These are phyloP conservation scores for Cardiocondyla obscurior DNA, from an alignment of 1,140 invertebrate species.

Conservation along the genomic window DNA sequence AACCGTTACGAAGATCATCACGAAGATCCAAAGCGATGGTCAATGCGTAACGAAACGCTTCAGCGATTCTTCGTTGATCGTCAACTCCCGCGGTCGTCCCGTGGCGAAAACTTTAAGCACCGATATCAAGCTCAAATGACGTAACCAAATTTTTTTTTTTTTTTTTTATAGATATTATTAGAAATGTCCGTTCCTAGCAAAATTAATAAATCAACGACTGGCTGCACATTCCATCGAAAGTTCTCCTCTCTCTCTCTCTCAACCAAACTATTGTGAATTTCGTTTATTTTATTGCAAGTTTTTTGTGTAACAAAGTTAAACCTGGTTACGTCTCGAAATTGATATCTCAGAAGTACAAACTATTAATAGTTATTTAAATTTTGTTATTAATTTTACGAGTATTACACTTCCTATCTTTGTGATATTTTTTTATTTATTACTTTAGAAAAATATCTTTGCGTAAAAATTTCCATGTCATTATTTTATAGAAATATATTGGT, in stretches of 20 bases:
- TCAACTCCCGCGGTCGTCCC: not conserved
- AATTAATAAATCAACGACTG: not conserved
- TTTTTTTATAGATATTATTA: not conserved
- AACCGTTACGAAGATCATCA: conserved; percentile 47
- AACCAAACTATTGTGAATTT: not conserved
- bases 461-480: not conserved
- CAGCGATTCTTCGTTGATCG: not conserved
- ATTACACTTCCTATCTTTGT: conserved; percentile 11
- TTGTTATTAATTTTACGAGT: not conserved
- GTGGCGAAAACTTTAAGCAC: not conserved
- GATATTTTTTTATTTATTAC: conserved; percentile 19
- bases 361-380: not conserved
- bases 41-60: conserved; percentile 19
- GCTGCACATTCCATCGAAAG: not conserved
- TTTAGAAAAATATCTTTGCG: not conserved
- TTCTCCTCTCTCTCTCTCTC: not conserved
- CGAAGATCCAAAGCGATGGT: conserved; percentile 23
- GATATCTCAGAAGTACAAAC: not conserved
- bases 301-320: not conserved
- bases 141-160: not conserved
- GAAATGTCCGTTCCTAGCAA: not conserved
- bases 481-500: not conserved
- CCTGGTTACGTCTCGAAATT: not conserved
- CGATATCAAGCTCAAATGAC: not conserved
- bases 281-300: not conserved